Conservation (phyloP, 2,797 vertebrate genomes). For the Enteromius treurensis region DNA sequence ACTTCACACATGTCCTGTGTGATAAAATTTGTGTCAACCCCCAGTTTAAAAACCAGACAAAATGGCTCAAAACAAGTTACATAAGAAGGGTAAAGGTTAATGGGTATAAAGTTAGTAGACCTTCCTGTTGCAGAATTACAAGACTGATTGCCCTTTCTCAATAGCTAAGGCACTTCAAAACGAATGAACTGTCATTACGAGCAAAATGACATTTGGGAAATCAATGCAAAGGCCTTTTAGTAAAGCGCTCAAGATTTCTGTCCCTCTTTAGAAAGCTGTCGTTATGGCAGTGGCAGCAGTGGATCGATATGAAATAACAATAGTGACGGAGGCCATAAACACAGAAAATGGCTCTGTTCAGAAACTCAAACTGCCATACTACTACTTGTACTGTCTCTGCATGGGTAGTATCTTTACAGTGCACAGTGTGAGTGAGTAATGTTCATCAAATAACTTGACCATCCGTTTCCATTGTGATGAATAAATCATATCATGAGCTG, state of each 20-base stretch:
- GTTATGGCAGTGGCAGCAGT: not conserved
- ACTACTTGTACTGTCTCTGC: not conserved
- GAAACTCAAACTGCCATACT: not conserved
- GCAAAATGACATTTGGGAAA: constrained; percentile 37
- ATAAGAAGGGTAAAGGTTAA: not conserved
- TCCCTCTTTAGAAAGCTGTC: constrained; percentile 26
- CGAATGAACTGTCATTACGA: constrained; percentile 10
- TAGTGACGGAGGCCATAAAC: not conserved
- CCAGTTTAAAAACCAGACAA: not conserved
- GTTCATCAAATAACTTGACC: not conserved
- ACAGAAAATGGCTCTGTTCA: constrained; percentile 3
- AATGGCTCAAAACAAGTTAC: not conserved
- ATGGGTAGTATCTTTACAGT: not conserved
- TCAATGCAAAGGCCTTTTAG: constrained; percentile 36
- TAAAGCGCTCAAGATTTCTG: constrained; percentile 14
- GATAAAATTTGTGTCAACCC: not conserved
- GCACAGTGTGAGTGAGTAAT: not conserved
- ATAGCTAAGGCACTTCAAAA: constrained; percentile 7
- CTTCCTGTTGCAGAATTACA: not conserved
- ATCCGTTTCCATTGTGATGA: not conserved
- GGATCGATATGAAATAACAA: constrained; percentile 24
- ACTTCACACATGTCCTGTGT: not conserved
- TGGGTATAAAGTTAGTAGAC: constrained; percentile 8
- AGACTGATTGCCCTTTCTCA: constrained; percentile 12
- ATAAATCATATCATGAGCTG: not conserved